A percentile compares a stretch with the other conserved stretches of the same genome.
Conservation (phyloP, 2,113 vertebrate species). For the Carettochelys insculpta region DNA sequence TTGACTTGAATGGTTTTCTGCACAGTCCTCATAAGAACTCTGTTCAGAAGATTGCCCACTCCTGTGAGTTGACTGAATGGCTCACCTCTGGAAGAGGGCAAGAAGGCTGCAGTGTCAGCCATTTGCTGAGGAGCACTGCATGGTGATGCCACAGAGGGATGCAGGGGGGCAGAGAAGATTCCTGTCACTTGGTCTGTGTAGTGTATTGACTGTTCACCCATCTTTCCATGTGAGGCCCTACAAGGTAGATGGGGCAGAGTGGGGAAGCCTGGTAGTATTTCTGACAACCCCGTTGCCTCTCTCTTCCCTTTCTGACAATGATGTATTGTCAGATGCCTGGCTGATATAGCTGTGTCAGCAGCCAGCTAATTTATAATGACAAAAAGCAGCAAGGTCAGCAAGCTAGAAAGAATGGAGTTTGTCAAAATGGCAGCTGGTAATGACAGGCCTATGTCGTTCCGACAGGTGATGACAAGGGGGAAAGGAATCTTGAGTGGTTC, state of each 20-base stretch:
- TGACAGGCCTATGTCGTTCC: background rate
- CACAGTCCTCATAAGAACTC: background rate
- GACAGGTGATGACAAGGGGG: background rate
- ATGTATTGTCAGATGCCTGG: background rate
- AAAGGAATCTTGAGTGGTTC: background rate
- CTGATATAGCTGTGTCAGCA: conserved; percentile 34
- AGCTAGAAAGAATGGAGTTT: conserved; percentile 9
- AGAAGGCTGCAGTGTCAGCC: background rate
- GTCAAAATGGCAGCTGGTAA: background rate
- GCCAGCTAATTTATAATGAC: background rate
- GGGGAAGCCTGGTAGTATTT: background rate
- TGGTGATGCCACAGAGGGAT: background rate
- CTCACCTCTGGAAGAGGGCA: background rate
- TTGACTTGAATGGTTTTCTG: background rate
- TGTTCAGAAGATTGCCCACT: background rate
- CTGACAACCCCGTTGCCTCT: background rate
- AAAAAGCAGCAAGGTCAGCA: background rate
- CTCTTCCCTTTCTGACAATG: background rate
- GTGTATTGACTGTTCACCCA: background rate
- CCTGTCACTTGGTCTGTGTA: background rate
- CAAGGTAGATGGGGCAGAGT: background rate
- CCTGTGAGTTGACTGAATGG: background rate
- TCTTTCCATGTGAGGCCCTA: background rate
- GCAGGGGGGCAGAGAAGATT: background rate
- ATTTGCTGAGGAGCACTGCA: accelerated